Evolutionary conservation across 53 echinoderm and acorn worm genomes (phyloP), one percentile per base, ranked within the genome.

Genomic region (Temnopleurus reevesii): DNA sequence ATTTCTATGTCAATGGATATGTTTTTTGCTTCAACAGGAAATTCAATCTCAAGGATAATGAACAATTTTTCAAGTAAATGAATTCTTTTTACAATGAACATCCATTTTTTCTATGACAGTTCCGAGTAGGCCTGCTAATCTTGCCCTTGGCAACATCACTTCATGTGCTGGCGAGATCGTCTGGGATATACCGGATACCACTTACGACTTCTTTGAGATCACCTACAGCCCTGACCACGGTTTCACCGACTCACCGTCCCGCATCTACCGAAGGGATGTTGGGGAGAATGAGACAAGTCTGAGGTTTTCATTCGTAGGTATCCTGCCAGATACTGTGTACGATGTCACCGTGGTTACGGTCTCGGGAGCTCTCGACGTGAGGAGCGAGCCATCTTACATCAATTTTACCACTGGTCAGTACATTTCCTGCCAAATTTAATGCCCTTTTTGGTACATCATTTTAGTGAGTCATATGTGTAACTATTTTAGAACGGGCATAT

Each of bases 311-410:
- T 46, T 85, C 30, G 23, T 26, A 12, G 61, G 86, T 7, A 58
- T 85, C 2, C 26, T 60, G 45, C 91, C 91, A 0, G 77, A 53
- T 34, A 89, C 59, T 1, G 55, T 57, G 23, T 93, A 93, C 63
- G 85, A 18, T 34, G 65, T 93, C 35, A 85, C 83, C 27, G 86
- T 93, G 86, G 77, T 85, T 44, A 81, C 90, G 2, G 76, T 90
- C 27, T 66, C 85, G 13, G 86, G 91, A 12, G 65, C 60, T 8
- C 84, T 53, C 1, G 91, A 89, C n/a, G 90, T 89, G 10, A 85
- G 81, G 45, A 76, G 89, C 26, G 90, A 83, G 28, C 77, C 80
- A 24, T 80, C 43, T 2, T 41, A 54, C 13, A 57, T 81, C 26
- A 54, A 2, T 30, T 77, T 56, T 23, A 55, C 10, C 19, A 92